Conservation (phyloP, 2,888 invertebrate genomes). For the Pachymerium ferrugineum region DNA sequence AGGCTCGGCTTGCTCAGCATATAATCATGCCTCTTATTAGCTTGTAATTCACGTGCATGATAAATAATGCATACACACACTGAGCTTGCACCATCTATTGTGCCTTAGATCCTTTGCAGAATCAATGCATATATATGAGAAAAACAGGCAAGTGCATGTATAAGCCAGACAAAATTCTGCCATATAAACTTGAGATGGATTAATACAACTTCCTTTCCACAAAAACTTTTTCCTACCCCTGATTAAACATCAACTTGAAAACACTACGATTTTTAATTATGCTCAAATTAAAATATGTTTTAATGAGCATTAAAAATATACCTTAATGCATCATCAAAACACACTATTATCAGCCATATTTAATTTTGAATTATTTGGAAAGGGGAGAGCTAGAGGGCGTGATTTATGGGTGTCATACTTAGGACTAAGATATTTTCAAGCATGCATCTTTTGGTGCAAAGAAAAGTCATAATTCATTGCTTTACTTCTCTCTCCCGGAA, state of each 20-base stretch:
- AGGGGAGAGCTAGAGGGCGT: background rate
- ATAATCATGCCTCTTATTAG: background rate
- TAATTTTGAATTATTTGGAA: background rate
- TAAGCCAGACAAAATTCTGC: background rate
- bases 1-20: background rate
- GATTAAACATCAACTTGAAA: no score
- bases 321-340: no score
- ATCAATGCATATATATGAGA: background rate
- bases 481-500: no score
- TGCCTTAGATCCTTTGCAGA: conserved; percentile 2
- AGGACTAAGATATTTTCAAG: background rate
- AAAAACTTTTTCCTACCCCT: no score
- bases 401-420: background rate
- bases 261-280: background rate
- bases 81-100: background rate
- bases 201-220: no score
- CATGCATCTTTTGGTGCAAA: background rate
- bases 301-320: no score
- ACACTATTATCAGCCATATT: background rate
- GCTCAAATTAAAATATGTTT: background rate
- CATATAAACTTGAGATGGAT: background rate
- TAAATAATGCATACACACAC: conserved; percentile 2
- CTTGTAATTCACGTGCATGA: conserved; percentile 2
- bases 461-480: conserved; percentile 2
- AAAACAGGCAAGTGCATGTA: background rate